Percentiles rank a stretch among this genome's conserved stretches.
These are phyloP conservation scores for Podilymbus podiceps DNA, from an alignment of 2,113 vertebrate genomes.

Conservation along the genomic window DNA sequence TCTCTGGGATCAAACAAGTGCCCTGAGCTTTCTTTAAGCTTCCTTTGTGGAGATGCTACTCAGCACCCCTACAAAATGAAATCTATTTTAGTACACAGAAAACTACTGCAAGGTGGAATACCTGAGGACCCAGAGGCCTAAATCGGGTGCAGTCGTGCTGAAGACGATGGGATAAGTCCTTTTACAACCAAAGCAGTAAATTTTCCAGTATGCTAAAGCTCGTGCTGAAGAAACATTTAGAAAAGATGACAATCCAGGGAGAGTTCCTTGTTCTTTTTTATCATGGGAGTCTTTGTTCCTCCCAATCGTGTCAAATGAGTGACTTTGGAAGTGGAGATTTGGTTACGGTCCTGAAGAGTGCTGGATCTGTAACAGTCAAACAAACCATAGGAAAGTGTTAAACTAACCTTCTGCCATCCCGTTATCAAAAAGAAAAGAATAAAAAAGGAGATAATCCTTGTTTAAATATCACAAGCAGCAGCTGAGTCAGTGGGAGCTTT, in stretches of 20 bases:
- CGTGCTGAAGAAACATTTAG: background rate
- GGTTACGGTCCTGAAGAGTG: background rate
- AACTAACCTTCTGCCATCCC: slow-evolving; percentile 49
- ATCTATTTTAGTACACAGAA: background rate
- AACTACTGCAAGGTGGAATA: background rate
- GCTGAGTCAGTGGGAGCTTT: slow-evolving; percentile 50
- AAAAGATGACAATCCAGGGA: background rate
- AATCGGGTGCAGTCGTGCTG: background rate
- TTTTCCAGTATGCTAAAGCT: background rate
- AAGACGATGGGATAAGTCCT: background rate
- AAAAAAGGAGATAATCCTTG: slow-evolving; percentile 67
- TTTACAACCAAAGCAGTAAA: background rate
- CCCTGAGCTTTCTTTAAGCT: background rate
- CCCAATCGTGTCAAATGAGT: background rate
- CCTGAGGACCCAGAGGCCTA: background rate
- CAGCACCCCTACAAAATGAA: background rate
- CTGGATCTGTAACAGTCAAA: background rate
- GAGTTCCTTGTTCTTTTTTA: background rate
- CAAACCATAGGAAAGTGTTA: slow-evolving; percentile 65
- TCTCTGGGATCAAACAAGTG: background rate
- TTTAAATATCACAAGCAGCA: slow-evolving; percentile 74
- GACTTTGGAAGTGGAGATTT: background rate
- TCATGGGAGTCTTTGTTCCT: background rate
- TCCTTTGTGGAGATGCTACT: background rate
- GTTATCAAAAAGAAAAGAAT: slow-evolving; percentile 61